phyloP scores from a whole-genome alignment of 2,888 invertebrate species.

The Ceriagrion tenellum region DNA sequence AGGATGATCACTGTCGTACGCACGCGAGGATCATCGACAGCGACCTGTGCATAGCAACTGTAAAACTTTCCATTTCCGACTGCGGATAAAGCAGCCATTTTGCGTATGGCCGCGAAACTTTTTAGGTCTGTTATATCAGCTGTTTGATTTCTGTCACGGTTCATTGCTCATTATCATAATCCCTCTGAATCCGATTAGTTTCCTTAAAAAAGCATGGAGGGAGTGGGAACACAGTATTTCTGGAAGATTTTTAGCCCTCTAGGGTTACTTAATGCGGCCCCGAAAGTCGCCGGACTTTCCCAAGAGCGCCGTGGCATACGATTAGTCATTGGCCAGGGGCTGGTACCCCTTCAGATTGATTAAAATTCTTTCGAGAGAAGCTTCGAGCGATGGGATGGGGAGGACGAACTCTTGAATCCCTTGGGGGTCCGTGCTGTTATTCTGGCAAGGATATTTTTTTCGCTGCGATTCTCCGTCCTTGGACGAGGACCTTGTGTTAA shows the following conservation, averaged over 20 bases:
- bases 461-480: neutral
- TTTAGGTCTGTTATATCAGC: constrained; percentile 5
- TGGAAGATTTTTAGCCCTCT: constrained; percentile 7
- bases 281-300: neutral
- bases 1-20: too few relatives aligned
- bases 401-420: neutral
- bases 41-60: neutral
- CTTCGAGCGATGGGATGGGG: neutral
- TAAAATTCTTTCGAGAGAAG: neutral
- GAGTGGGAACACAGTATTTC: neutral
- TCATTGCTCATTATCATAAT: constrained; percentile 60
- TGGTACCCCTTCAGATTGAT: neutral
- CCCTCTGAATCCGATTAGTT: constrained; percentile 45
- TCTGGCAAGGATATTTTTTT: neutral
- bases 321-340: neutral
- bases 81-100: neutral
- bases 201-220: neutral
- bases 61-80: neutral
- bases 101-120: neutral
- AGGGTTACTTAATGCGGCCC: neutral
- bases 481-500: neutral
- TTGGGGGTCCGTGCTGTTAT: neutral
- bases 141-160: constrained; percentile 62
- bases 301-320: neutral
- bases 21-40: too few relatives aligned